These are phyloP conservation scores for Philereme vetulata DNA, from an alignment of 2,888 invertebrate species.

Conservation along the genomic window DNA sequence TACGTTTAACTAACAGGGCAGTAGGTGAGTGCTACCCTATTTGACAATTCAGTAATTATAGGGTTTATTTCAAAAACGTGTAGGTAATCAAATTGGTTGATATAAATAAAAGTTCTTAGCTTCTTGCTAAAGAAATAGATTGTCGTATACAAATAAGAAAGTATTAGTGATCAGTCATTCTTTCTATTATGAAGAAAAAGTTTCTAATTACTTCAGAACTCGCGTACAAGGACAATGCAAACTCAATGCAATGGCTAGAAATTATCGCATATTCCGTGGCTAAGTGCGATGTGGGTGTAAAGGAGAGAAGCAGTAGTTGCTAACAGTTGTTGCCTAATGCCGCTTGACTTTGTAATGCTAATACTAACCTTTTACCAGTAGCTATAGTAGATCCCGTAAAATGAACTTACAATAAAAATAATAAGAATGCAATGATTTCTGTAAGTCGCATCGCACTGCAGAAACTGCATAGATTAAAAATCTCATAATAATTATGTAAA, in stretches of 20 bases:
- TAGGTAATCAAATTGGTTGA: no score
- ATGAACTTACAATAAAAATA: neutral
- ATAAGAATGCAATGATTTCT: neutral
- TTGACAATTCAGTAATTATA: neutral
- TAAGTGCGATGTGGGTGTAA: conserved; percentile 44
- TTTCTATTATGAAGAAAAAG: conserved; percentile 7
- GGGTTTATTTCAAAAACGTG: no score
- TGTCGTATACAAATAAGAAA: conserved; percentile 1
- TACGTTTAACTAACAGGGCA: neutral
- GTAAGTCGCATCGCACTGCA: no score
- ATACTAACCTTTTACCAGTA: conserved; percentile 3
- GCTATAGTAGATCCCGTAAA: neutral
- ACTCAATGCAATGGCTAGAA: neutral
- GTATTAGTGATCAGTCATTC: neutral
- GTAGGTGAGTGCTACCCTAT: neutral
- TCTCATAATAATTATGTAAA: no score
- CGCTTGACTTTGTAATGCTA: conserved; percentile 23
- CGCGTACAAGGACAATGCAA: conserved; percentile 4
- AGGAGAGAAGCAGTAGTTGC: conserved; percentile 46
- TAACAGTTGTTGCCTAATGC: conserved; percentile 37
- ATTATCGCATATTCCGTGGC: neutral
- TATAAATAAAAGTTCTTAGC: no score
- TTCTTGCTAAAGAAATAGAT: neutral
- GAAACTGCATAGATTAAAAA: no score
- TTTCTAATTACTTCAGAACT: conserved; percentile 4